Evolutionary conservation across 2,888 invertebrate species (phyloP).

Genomic region (Gonocerus acuteangulatus): DNA sequence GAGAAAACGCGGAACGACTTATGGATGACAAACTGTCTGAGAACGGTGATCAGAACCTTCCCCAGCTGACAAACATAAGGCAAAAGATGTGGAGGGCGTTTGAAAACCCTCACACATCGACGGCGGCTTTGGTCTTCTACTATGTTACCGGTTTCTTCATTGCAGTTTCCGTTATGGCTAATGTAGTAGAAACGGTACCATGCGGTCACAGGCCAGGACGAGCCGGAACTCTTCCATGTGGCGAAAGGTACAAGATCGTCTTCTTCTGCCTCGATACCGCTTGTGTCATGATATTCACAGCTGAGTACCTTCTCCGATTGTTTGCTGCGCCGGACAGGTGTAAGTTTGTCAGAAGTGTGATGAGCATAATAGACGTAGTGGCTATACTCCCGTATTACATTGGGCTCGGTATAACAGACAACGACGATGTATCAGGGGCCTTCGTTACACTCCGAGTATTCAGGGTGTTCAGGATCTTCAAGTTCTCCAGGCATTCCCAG

Average conservation of each 20-base stretch:
- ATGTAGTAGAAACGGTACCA: conserved; percentile 95
- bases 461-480: conserved; percentile 99
- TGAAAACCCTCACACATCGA: conserved; percentile 98
- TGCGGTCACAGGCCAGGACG: conserved; percentile 82
- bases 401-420: conserved; percentile 93
- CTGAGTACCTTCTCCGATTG: conserved; percentile 88
- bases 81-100: conserved; percentile 99
- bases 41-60: conserved; percentile 81
- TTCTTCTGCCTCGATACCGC: conserved; percentile 99
- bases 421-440: conserved; percentile 97
- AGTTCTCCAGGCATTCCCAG: conserved; percentile 99
- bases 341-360: conserved; percentile 95
- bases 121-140: conserved; percentile 98
- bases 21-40: conserved; percentile 95
- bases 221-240: conserved; percentile 85
- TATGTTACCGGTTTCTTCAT: conserved; percentile 99
- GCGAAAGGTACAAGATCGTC: conserved; percentile 94
- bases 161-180: conserved; percentile 97
- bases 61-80: conserved; percentile 77
- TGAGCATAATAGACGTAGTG: conserved; percentile 99
- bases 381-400: conserved; percentile 99
- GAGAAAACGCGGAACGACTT: conserved; percentile 95
- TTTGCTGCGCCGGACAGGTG: conserved; percentile 98
- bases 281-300: conserved; percentile 99
- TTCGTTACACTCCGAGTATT: conserved; percentile 98